A percentile compares a stretch with the other conserved stretches of the same genome.
Evolutionary conservation across 2,113 vertebrate species (phyloP).

Genomic region (Ophthalmolycus amberensis): DNA sequence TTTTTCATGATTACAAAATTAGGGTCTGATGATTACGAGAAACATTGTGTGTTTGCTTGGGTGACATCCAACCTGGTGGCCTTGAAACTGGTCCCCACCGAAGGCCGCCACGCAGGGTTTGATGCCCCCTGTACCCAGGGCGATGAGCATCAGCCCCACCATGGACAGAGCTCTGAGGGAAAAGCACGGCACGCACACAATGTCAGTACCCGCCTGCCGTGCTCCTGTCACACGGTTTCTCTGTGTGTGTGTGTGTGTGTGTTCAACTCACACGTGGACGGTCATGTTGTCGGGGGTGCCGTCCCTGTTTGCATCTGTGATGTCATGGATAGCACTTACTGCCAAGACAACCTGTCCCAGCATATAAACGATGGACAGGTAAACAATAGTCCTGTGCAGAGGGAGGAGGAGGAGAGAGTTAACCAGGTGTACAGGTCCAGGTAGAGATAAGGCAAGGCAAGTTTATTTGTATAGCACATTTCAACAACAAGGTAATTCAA

Average conservation of each 20-base stretch:
- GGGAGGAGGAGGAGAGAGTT: neutral
- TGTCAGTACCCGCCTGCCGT: neutral
- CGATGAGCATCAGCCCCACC: constrained; percentile 90
- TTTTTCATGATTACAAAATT: neutral
- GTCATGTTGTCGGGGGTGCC: constrained; percentile 78
- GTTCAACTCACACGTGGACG: constrained; percentile 88
- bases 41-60: neutral
- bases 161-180: constrained; percentile 87
- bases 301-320: constrained; percentile 82
- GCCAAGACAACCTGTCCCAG: constrained; percentile 87
- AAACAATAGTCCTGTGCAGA: constrained; percentile 90
- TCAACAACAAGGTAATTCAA: too few species aligned
- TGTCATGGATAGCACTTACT: constrained; percentile 89
- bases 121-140: constrained; percentile 95
- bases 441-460: constrained; percentile 16
- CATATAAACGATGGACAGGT: constrained; percentile 90
- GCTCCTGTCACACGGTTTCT: neutral
- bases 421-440: neutral
- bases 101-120: constrained; percentile 97
- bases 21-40: neutral
- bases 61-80: constrained; percentile 86
- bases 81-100: constrained; percentile 96
- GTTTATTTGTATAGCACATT: too few species aligned
- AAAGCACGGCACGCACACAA: neutral
- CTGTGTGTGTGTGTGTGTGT: neutral